A percentile compares a stretch with the other conserved stretches of the same genome.
Evolutionary conservation across 2,113 vertebrate genomes (phyloP).

Genomic region (Pseudolaguvia tuberculata): DNA sequence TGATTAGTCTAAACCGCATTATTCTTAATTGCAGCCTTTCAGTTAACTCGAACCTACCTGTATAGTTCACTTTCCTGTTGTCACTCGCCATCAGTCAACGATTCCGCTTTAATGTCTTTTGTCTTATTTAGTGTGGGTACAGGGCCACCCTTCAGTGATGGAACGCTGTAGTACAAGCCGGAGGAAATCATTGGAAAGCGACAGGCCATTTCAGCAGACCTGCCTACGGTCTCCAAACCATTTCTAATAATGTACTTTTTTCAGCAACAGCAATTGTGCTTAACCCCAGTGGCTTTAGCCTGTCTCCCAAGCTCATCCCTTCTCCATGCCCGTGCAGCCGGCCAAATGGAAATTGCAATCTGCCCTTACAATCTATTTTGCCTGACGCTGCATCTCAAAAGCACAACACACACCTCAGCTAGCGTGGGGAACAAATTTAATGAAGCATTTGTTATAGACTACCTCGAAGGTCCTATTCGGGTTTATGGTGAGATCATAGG

Average conservation of each 20-base stretch:
- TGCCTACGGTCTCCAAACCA: conserved; percentile 66
- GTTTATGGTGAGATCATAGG: conserved; percentile 10
- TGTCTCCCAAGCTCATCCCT: conserved; percentile 66
- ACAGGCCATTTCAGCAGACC: conserved; percentile 64
- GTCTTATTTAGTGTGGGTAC: conserved; percentile 24
- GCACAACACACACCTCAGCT: conserved; percentile 6
- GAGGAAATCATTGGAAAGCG: conserved; percentile 60
- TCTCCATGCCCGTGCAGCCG: conserved; percentile 43
- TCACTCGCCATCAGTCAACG: neutral
- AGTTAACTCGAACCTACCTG: conserved; percentile 8
- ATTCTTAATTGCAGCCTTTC: conserved; percentile 19
- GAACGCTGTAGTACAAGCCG: conserved; percentile 38
- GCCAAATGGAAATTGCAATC: conserved; percentile 38
- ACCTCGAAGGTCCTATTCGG: conserved; percentile 3
- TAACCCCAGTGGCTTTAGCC: conserved; percentile 70
- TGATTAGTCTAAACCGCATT: conserved; percentile 12
- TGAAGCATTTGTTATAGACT: conserved; percentile 17
- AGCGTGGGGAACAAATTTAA: conserved; percentile 21
- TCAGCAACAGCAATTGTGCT: conserved; percentile 68
- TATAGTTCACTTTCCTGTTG: conserved; percentile 3
- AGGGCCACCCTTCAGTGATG: conserved; percentile 32
- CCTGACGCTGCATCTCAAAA: conserved; percentile 28
- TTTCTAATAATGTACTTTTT: conserved; percentile 73
- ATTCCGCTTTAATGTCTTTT: neutral
- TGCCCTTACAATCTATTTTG: conserved; percentile 31